These are phyloP conservation scores for Nomada ferruginata DNA, from an alignment of 2,888 invertebrate species.

Conservation along the genomic window DNA sequence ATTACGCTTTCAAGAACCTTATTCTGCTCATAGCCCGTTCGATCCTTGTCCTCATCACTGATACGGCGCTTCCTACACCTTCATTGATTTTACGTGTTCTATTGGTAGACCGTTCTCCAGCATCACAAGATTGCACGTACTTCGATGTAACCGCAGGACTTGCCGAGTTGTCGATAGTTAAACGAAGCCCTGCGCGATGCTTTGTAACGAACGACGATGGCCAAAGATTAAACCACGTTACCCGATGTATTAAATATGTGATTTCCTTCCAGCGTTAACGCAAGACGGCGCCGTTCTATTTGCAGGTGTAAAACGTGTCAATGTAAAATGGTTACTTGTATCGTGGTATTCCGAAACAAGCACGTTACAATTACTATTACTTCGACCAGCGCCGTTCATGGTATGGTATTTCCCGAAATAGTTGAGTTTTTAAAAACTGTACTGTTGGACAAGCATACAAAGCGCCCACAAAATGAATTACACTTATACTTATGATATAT, in stretches of 20 bases:
- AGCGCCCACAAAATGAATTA: no score
- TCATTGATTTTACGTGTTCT: conserved; percentile 39
- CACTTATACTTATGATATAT: no score
- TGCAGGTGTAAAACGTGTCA: not conserved
- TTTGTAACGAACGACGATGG: conserved; percentile 47
- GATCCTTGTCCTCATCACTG: conserved; percentile 53
- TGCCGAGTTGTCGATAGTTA: conserved; percentile 42
- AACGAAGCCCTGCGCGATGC: conserved; percentile 39
- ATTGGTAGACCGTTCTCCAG: conserved; percentile 18
- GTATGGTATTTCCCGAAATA: no score
- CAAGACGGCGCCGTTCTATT: not conserved
- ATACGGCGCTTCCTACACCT: conserved; percentile 39
- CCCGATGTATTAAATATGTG: not conserved
- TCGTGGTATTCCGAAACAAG: no score
- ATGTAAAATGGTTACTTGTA: no score
- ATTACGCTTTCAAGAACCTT: conserved; percentile 62
- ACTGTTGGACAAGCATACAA: no score
- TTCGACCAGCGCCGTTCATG: no score
- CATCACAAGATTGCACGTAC: conserved; percentile 57
- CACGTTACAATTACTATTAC: no score
- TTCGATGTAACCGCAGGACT: conserved; percentile 50
- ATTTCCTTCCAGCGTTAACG: not conserved
- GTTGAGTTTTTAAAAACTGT: no score
- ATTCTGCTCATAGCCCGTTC: conserved; percentile 51
- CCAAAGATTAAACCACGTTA: conserved; percentile 13